Evolutionary conservation across 2,888 invertebrate genomes (phyloP).

Genomic region (Notodonta ziczac): DNA sequence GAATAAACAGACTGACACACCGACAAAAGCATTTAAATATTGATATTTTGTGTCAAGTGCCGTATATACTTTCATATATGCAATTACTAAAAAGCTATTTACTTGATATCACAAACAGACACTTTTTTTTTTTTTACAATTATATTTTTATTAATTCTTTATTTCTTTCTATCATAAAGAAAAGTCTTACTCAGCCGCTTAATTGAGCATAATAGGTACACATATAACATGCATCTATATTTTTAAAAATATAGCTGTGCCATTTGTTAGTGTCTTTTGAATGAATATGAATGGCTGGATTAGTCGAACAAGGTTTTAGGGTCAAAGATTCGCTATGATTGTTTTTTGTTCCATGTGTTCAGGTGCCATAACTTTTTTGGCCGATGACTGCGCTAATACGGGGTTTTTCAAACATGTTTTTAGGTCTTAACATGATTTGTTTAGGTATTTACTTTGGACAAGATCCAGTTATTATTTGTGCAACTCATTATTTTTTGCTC

Average conservation of each 20-base stretch:
- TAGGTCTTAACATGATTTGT: background rate
- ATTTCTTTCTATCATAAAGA: too few species aligned
- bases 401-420: constrained; percentile 8
- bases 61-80: too few species aligned
- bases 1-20: too few species aligned
- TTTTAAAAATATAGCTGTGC: background rate
- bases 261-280: constrained; percentile 1
- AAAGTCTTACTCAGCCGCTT: too few species aligned
- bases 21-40: too few species aligned
- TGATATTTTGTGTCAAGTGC: too few species aligned
- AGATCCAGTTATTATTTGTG: background rate
- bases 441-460: constrained; percentile 12
- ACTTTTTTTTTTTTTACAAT: too few species aligned
- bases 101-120: too few species aligned
- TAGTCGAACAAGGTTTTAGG: constrained; percentile 10
- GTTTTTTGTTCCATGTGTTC: constrained; percentile 2
- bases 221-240: background rate
- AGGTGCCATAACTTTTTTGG: constrained; percentile 11
- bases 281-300: constrained; percentile 9
- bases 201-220: too few species aligned
- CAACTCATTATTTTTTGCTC: background rate
- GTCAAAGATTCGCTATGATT: constrained; percentile 7
- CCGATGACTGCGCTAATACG: constrained; percentile 12
- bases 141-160: too few species aligned
- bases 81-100: too few species aligned